These are phyloP conservation scores for Ascidia mentula DNA, from an alignment of 23 tunicate species.

Conservation along the genomic window DNA sequence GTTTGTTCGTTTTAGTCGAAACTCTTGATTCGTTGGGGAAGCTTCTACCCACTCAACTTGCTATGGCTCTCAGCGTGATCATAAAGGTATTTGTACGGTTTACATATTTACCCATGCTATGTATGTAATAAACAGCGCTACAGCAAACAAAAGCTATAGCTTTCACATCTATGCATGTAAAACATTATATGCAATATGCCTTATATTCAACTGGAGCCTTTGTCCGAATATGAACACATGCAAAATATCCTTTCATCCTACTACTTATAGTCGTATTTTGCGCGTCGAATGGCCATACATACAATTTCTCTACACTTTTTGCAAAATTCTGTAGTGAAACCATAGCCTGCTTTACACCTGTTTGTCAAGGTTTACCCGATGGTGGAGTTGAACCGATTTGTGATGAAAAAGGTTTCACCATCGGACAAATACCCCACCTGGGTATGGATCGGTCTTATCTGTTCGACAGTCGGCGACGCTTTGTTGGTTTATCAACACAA, in stretches of 20 bases:
- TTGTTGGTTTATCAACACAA: background rate
- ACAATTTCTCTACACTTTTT: no score
- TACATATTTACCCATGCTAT: conserved; percentile 1
- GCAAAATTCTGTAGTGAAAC: no score
- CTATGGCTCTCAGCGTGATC: background rate
- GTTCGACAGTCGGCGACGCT: background rate
- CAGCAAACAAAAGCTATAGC: no score
- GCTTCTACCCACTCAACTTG: background rate
- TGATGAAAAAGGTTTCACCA: background rate
- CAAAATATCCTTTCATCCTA: no score
- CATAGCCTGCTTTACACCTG: no score
- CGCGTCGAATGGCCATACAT: no score
- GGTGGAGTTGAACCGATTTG: background rate
- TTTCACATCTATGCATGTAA: no score
- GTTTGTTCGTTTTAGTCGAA: background rate
- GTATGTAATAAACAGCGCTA: no score
- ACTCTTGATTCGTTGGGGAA: background rate
- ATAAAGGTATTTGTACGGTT: background rate
- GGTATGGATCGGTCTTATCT: background rate
- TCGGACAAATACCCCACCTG: background rate
- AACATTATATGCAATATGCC: no score
- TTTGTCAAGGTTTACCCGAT: background rate
- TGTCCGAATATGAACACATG: no score
- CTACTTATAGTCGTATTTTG: no score
- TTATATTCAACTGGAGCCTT: no score